Base-by-base conservation (phyloP, 2,888 invertebrate species). In the Barypeithes pellucidus region DNA sequence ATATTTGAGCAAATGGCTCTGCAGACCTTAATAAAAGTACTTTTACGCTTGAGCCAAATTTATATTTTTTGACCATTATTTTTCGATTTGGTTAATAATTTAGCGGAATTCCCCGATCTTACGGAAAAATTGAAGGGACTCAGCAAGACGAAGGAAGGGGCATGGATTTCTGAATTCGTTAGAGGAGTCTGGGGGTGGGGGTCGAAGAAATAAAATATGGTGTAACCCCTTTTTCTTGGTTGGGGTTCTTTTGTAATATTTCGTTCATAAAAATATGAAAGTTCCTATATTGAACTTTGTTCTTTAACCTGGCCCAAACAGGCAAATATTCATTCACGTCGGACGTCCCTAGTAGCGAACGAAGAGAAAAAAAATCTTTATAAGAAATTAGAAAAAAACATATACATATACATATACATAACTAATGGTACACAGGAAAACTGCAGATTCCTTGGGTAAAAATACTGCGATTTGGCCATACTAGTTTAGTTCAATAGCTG, bases 71-170 rank as follows among this genome's bases (percentile, higher is more conserved):
- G n/a, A 84, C 99, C 99, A 0, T 84, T 99, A 71, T 99, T 99
- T 90, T 99, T 99, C 84, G 99, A 99, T 87, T 88, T 99, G 83
- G 99, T 99, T 2, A 91, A 96, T 79, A 98, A 98, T 86, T 95
- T 97, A 85, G 90, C 98, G 2, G 92, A 94, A 84, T 91, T 94
- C 77, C 95, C 95, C 0, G 90, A 92, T 79, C 84, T 95, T 78
- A 91, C 92, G 41, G 93, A 94, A 73, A 93, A 94, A 84, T 87
- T 93, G n/a, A 92, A 92, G 60, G 90, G 90, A 9, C 87, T 87
- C 11, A 90, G 91, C 74, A 90, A 88, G 76, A 90, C 91, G 82
- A 90, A 91, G 75, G 90, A 90, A 74, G 90, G 91, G 36, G 90
- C 91, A 36, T 96, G 97, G 1, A 90, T 98, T 79, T 95, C 96